Percentiles rank a stretch among this genome's conserved stretches.
phyloP scores from a whole-genome alignment of 2,797 vertebrate genomes.

The Oryzias dopingdopingensis region DNA sequence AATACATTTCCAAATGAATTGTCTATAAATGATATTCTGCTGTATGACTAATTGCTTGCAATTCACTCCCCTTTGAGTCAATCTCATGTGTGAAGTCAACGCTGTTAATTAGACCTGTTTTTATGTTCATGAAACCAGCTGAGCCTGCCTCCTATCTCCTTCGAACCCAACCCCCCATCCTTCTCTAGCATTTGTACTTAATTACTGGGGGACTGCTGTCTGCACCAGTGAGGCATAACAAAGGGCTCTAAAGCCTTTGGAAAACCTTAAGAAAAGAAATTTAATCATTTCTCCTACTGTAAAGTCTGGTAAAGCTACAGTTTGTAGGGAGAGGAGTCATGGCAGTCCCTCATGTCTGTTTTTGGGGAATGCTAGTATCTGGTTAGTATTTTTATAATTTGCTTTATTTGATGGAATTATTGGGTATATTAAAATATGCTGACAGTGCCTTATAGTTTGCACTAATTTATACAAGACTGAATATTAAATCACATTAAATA shows the following conservation, averaged over 20 bases:
- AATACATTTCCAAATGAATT: slow-evolving; percentile 65
- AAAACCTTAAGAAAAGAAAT: slow-evolving; percentile 48
- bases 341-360: slow-evolving; percentile 21
- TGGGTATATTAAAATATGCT: slow-evolving; percentile 14
- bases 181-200: slow-evolving; percentile 75
- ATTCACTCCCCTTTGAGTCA: slow-evolving; percentile 78
- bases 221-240: slow-evolving; percentile 73
- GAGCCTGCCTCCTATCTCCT: slow-evolving; percentile 66
- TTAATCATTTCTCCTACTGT: slow-evolving; percentile 59
- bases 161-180: slow-evolving; percentile 53
- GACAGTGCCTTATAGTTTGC: neutral
- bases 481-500: too few species aligned
- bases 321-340: slow-evolving; percentile 29
- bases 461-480: too few species aligned
- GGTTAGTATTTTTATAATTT: slow-evolving; percentile 21
- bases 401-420: slow-evolving; percentile 13
- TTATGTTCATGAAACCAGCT: slow-evolving; percentile 76
- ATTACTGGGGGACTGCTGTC: slow-evolving; percentile 78
- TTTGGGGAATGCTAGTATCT: neutral
- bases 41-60: slow-evolving; percentile 74
- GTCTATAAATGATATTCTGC: slow-evolving; percentile 72
- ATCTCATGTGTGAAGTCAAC: slow-evolving; percentile 78
- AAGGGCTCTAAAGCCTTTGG: slow-evolving; percentile 75
- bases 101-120: slow-evolving; percentile 81
- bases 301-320: slow-evolving; percentile 43